Evolutionary conservation across 1,140 invertebrate genomes (phyloP).

Genomic region (Orius laevigatus): DNA sequence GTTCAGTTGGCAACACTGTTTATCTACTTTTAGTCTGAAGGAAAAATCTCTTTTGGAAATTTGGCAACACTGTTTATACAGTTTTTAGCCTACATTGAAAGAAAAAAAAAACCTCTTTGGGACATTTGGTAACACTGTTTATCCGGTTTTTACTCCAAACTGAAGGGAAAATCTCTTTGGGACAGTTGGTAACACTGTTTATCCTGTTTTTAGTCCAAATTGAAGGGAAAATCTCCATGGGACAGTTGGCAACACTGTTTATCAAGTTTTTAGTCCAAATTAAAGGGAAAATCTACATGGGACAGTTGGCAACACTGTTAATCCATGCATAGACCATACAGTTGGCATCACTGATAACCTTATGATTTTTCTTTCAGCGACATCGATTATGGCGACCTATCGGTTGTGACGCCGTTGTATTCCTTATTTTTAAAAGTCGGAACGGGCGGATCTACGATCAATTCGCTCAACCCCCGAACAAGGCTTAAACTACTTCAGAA

Average conservation of each 20-base stretch:
- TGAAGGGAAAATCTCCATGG: too few relatives aligned
- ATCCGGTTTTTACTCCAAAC: not conserved
- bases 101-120: too few relatives aligned
- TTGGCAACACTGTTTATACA: too few relatives aligned
- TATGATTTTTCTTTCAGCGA: constrained; percentile 30
- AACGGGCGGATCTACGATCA: constrained; percentile 33
- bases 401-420: constrained; percentile 55
- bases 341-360: too few relatives aligned
- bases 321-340: not conserved
- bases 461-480: constrained; percentile 58
- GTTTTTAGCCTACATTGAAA: too few relatives aligned
- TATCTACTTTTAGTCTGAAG: too few relatives aligned
- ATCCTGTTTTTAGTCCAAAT: too few relatives aligned
- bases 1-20: too few relatives aligned
- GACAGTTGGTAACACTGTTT: too few relatives aligned
- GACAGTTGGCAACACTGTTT: not conserved
- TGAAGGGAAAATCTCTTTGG: too few relatives aligned
- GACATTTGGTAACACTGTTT: too few relatives aligned
- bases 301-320: not conserved
- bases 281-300: not conserved
- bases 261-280: not conserved
- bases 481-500: constrained; percentile 71
- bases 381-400: constrained; percentile 56
- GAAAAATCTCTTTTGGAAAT: too few relatives aligned
- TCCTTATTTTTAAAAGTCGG: constrained; percentile 49